phyloP scores from a whole-genome alignment of 2,888 invertebrate species.

The Harmothoe impar region DNA sequence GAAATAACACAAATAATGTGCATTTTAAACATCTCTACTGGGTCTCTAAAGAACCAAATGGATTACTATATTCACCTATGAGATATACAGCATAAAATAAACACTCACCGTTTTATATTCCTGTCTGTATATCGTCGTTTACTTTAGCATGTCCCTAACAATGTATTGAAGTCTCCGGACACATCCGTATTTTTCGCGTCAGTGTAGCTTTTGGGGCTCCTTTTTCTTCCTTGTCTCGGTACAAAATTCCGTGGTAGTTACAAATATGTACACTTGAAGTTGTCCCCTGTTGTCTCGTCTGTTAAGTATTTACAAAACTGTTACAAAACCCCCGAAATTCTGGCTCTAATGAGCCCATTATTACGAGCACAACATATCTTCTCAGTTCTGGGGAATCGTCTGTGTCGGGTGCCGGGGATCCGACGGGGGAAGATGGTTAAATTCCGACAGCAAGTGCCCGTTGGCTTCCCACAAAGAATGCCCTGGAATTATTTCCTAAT shows the following conservation, averaged over 20 bases:
- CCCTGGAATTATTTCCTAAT: background rate
- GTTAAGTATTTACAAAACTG: conserved; percentile 64
- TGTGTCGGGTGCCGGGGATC: conserved; percentile 4
- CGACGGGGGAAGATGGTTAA: background rate
- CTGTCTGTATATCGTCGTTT: conserved; percentile 14
- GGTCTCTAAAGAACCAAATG: background rate
- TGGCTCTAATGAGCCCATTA: conserved; percentile 67
- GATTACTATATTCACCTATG: background rate
- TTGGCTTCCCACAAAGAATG: background rate
- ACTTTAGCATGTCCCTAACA: conserved; percentile 47
- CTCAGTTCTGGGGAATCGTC: conserved; percentile 65
- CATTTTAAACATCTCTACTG: too few relatives aligned
- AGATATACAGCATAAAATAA: background rate
- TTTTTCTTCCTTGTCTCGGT: conserved; percentile 55
- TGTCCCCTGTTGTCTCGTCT: conserved; percentile 54
- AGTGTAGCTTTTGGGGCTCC: conserved; percentile 9
- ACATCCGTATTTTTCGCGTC: conserved; percentile 49
- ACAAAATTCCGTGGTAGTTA: conserved; percentile 52
- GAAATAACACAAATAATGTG: background rate
- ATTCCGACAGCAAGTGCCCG: conserved; percentile 34
- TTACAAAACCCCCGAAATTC: conserved; percentile 68
- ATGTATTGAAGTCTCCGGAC: conserved; percentile 22
- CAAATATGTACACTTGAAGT: conserved; percentile 62
- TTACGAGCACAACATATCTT: conserved; percentile 67
- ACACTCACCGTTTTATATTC: conserved; percentile 43